These are phyloP conservation scores for Manduca sexta DNA, from an alignment of 1,140 invertebrate species.

Conservation along the genomic window DNA sequence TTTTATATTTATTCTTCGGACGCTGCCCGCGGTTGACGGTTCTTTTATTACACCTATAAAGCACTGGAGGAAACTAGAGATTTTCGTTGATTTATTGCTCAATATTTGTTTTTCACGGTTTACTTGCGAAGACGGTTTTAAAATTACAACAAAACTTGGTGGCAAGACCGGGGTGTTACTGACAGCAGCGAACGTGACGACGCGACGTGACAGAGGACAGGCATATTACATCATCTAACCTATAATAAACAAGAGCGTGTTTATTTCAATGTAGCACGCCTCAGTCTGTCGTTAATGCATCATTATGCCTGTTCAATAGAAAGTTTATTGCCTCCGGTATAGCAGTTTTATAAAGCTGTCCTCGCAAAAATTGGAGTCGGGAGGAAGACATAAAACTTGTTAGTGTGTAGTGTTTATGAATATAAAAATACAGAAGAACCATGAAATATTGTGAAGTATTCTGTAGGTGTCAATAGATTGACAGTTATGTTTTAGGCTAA, in stretches of 20 bases:
- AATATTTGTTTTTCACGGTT: conserved; percentile 70
- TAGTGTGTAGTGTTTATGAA: conserved; percentile 10
- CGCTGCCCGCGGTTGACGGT: conserved; percentile 55
- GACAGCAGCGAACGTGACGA: too few species aligned
- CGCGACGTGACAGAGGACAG: too few species aligned
- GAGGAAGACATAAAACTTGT: conserved; percentile 25
- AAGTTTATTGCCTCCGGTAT: conserved; percentile 53
- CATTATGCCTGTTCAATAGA: conserved; percentile 39
- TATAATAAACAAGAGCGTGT: conserved; percentile 10
- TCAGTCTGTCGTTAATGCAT: conserved; percentile 36
- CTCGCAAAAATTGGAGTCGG: conserved; percentile 26
- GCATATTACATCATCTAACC: not conserved
- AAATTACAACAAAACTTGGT: conserved; percentile 47
- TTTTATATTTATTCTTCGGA: conserved; percentile 56
- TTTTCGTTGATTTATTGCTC: conserved; percentile 61
- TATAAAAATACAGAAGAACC: not conserved
- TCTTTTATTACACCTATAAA: conserved; percentile 70
- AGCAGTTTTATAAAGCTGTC: conserved; percentile 19
- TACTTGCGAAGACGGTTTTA: conserved; percentile 36
- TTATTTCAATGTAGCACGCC: conserved; percentile 10
- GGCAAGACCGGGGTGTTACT: conserved; percentile 25
- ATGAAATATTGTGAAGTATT: not conserved
- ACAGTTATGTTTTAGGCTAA: not conserved
- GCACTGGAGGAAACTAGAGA: conserved; percentile 44
- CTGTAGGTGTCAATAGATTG: not conserved